A percentile compares a stretch with the other conserved stretches of the same genome.
These are phyloP conservation scores for Drosophila pseudoobscura DNA, from an alignment of 1,140 invertebrate genomes.

Conservation along the genomic window DNA sequence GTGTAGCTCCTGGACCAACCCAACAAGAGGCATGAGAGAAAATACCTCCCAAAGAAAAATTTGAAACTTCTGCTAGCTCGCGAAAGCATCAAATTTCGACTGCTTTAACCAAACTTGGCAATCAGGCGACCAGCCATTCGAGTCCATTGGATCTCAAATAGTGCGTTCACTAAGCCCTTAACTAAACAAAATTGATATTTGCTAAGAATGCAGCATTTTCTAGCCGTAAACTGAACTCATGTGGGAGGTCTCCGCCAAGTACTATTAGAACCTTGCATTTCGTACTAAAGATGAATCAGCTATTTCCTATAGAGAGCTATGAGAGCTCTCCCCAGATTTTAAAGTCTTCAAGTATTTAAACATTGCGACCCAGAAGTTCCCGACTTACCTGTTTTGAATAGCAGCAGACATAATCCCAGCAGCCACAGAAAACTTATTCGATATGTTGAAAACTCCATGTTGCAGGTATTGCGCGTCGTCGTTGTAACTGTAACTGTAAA, in stretches of 20 bases:
- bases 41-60: conserved; percentile 2
- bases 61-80: neutral
- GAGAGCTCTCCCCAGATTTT: neutral
- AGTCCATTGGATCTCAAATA: neutral
- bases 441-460: conserved; percentile 64
- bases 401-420: conserved; percentile 66
- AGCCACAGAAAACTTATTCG: conserved; percentile 60
- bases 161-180: no score
- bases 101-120: conserved; percentile 19
- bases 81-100: neutral
- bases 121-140: neutral
- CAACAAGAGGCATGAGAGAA: neutral
- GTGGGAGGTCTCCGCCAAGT: conserved; percentile 1
- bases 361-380: neutral
- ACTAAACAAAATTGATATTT: neutral
- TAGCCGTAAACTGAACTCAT: neutral
- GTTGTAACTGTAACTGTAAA: conserved; percentile 73
- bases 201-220: neutral
- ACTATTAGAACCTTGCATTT: conserved; percentile 22
- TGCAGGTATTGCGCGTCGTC: conserved; percentile 59
- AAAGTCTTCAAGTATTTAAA: neutral
- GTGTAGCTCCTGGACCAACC: neutral
- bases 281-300: conserved; percentile 27
- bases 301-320: neutral
- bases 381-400: conserved; percentile 65